A percentile compares a stretch with the other conserved stretches of the same genome.
Evolutionary conservation across 2,113 vertebrate species (phyloP).

Genomic region (Serinus canaria): DNA sequence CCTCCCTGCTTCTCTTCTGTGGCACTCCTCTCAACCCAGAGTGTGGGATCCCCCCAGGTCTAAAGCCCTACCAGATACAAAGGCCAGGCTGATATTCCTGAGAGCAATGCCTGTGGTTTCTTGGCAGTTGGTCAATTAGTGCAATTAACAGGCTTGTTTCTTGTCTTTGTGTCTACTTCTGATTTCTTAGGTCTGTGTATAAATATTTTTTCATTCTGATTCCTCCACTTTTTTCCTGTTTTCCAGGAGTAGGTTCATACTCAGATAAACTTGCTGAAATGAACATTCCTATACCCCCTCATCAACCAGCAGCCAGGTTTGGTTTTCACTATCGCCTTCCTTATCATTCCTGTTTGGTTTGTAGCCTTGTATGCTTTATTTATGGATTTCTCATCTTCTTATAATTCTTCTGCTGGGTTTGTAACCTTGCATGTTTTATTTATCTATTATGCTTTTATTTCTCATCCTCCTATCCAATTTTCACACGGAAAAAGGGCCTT

Average conservation of each 20-base stretch:
- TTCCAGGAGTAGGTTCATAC: not conserved
- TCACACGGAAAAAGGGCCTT: not conserved
- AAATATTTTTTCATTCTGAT: not conserved
- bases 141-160: not conserved
- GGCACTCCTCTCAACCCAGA: rapidly evolving
- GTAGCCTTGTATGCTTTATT: not conserved
- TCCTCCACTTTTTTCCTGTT: not conserved
- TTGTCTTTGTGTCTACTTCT: not conserved
- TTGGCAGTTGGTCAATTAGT: not conserved
- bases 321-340: rapidly evolving
- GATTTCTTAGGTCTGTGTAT: not conserved
- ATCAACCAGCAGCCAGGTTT: not conserved
- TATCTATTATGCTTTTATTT: not conserved
- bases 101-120: not conserved
- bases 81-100: not conserved
- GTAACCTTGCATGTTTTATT: not conserved
- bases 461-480: not conserved
- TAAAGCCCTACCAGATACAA: not conserved
- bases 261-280: not conserved
- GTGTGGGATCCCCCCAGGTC: rapidly evolving
- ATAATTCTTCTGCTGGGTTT: not conserved
- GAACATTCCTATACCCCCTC: not conserved
- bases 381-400: not conserved
- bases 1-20: no score
- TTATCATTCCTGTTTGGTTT: not conserved